A percentile compares a stretch with the other conserved stretches of the same genome.
phyloP scores from a whole-genome alignment of 2,113 vertebrate species.

The Caranx melampygus region DNA sequence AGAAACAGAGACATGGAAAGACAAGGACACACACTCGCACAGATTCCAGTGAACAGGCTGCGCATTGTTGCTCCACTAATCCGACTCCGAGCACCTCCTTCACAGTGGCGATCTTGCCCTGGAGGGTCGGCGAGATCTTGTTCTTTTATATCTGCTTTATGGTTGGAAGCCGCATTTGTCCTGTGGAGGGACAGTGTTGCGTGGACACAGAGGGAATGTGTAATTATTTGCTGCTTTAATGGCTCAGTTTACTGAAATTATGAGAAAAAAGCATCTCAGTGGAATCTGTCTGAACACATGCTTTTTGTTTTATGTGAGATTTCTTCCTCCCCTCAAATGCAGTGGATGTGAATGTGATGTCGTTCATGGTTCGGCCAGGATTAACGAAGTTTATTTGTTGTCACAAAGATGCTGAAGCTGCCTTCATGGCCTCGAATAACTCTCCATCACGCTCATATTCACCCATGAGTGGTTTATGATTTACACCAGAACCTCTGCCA shows the following conservation, averaged over 20 bases:
- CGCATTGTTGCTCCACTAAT: slow-evolving; percentile 78
- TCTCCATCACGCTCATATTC: neutral
- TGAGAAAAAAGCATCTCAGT: neutral
- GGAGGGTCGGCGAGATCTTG: slow-evolving; percentile 44
- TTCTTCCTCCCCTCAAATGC: neutral
- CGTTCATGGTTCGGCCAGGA: too few species aligned
- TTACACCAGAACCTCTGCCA: too few species aligned
- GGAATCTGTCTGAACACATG: neutral
- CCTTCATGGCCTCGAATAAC: neutral
- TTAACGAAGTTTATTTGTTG: too few species aligned
- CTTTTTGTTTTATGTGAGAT: neutral
- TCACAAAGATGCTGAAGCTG: neutral
- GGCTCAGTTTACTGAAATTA: slow-evolving; percentile 5
- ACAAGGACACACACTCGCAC: slow-evolving; percentile 62
- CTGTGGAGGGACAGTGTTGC: slow-evolving; percentile 1
- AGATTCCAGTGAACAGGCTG: slow-evolving; percentile 77
- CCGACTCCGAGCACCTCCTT: slow-evolving; percentile 65
- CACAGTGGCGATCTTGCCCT: slow-evolving; percentile 33
- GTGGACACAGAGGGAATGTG: neutral
- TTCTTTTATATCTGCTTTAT: slow-evolving; percentile 52
- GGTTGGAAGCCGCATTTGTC: slow-evolving; percentile 31
- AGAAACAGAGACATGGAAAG: slow-evolving; percentile 54
- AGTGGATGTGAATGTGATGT: neutral
- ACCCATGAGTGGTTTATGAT: too few species aligned
- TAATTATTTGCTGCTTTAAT: slow-evolving; percentile 6